Conservation (phyloP, 2,113 vertebrate species). For the Varanus salvator region DNA sequence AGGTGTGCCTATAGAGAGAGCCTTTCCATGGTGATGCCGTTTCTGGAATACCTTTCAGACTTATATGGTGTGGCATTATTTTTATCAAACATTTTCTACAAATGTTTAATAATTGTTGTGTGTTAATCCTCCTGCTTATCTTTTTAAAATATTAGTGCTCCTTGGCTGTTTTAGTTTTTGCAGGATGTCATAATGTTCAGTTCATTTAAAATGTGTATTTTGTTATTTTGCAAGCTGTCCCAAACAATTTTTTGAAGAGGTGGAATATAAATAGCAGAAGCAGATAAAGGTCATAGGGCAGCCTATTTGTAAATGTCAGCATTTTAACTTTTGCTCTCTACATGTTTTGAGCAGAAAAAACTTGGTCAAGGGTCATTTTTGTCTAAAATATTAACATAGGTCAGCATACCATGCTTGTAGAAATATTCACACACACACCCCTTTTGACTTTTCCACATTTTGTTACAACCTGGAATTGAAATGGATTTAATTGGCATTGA, state of each 20-base stretch:
- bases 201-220: neutral
- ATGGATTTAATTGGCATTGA: too few relatives aligned
- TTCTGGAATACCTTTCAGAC: neutral
- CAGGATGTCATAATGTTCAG: neutral
- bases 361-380: neutral
- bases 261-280: neutral
- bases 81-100: too few relatives aligned
- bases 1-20: neutral
- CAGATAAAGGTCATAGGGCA: conserved; percentile 5
- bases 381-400: neutral
- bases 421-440: too few relatives aligned
- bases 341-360: neutral
- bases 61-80: too few relatives aligned
- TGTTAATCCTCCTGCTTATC: neutral
- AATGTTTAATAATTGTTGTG: neutral
- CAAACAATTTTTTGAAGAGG: neutral
- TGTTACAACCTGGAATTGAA: too few relatives aligned
- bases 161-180: neutral
- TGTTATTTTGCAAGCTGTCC: neutral
- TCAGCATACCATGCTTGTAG: too few relatives aligned
- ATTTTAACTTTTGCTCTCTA: neutral
- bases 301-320: conserved; percentile 6
- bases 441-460: too few relatives aligned
- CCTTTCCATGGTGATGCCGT: neutral
- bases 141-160: neutral